Base-by-base conservation (phyloP, 2,888 invertebrate species). In the Spatulosminthurus flaviceps region DNA sequence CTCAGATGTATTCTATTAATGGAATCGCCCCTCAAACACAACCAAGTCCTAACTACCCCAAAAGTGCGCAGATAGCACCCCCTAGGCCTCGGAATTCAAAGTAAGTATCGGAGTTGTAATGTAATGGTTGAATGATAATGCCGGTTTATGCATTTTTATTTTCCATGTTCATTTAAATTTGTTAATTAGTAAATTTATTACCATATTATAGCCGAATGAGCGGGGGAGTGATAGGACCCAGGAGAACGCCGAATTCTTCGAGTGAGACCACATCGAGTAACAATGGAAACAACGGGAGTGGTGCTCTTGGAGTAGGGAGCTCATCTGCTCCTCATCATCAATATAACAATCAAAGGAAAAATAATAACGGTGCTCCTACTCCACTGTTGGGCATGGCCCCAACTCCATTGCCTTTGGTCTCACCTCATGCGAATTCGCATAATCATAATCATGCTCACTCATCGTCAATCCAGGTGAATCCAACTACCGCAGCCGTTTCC, bases 21-120 rank as follows among this genome's bases (percentile, higher is more conserved):
- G 93, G 93, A 79, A 88, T 93, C 84, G 90, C 92, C 79, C 92
- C 92, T 72, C 92, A 92, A 87, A 90, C 87, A 80, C 89, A 90
- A 84, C 90, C 89, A 84, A 89, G 89, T 81, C 87, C 90, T 81
- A 89, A 88, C 87, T 89, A 87, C 87, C 87, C 86, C 86, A 88
- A 86, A 87, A 87, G 79, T 60, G 70, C 83, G 76, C 81, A 81
- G 67, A 82, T 84, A 80, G 77, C 80, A 22, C 80, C 81, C 19
- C 76, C 74, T 28, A 60, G 84, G 78, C 83, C 82, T 70, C 82
- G 84, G 13, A 83, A 83, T 80, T 81, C 84, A n/a, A 84, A 84
- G 83, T 84, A 81, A 43, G 81, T 77, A 24, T 51, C 41, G n/a
- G n/a, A n/a, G n/a, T n/a, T n/a, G n/a, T n/a, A n/a, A n/a, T n/a